Conservation (phyloP, 2,113 vertebrate genomes). For the Ranitomeya imitator region DNA sequence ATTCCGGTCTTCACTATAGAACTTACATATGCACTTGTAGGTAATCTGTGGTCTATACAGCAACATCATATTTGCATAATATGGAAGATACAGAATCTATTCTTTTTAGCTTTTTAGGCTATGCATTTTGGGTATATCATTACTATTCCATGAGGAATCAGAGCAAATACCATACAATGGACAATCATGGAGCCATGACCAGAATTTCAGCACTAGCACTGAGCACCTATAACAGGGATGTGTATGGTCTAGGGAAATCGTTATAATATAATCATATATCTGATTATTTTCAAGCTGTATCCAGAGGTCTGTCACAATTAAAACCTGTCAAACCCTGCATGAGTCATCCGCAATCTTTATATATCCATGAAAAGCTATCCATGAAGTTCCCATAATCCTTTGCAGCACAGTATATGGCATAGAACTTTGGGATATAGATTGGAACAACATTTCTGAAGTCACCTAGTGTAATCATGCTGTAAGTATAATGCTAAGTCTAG, state of each 20-base stretch:
- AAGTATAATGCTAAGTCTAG: too few relatives aligned
- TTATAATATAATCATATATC: neutral
- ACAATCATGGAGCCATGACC: neutral
- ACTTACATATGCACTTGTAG: too few relatives aligned
- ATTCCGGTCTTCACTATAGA: too few relatives aligned
- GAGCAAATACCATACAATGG: neutral
- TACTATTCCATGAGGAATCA: neutral
- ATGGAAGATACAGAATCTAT: neutral
- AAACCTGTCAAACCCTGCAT: neutral
- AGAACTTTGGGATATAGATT: neutral
- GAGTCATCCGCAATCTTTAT: neutral
- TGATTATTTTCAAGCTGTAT: neutral
- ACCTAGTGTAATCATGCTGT: too few relatives aligned
- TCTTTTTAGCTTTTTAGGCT: neutral
- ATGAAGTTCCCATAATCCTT: neutral
- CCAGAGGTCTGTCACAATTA: neutral
- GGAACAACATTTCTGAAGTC: neutral
- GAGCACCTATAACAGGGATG: neutral
- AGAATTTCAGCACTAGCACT: neutral
- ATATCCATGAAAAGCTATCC: neutral
- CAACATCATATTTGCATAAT: neutral
- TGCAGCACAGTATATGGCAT: neutral
- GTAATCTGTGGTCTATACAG: neutral
- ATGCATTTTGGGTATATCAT: neutral
- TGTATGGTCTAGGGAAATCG: neutral